Conservation (phyloP, 1,140 invertebrate species). For the Octopus sinensis region DNA sequence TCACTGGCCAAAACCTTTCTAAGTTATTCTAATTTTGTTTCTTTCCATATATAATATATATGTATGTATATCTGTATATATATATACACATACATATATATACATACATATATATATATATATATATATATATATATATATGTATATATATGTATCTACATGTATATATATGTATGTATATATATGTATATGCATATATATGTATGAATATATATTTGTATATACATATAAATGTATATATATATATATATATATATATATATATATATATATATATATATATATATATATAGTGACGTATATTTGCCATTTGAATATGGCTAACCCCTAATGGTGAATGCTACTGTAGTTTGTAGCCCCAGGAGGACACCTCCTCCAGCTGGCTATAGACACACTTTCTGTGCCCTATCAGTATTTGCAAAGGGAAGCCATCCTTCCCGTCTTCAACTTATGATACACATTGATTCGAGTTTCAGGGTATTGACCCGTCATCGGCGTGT, state of each 20-base stretch:
- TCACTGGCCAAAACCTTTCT: not conserved
- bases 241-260: not conserved
- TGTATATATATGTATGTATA: not conserved
- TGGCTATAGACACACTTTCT: too few species aligned
- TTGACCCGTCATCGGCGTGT: too few species aligned
- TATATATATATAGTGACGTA: too few species aligned
- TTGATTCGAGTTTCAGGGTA: too few species aligned
- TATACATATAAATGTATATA: not conserved
- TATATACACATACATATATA: not conserved
- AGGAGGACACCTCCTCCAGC: too few species aligned
- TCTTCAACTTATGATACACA: too few species aligned
- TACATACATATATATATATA: not conserved
- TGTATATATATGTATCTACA: not conserved
- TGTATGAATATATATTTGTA: not conserved
- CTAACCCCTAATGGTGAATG: too few species aligned
- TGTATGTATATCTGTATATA: not conserved
- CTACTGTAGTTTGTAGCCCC: too few species aligned
- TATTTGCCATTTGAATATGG: too few species aligned
- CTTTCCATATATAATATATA: not conserved
- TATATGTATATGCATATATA: not conserved
- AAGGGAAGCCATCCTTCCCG: too few species aligned
- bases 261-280: too few species aligned
- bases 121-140: not conserved
- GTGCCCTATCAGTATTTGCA: too few species aligned
- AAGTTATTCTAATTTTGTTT: not conserved